Conservation (phyloP, 1,140 invertebrate species). For the Vanessa tameamea region DNA sequence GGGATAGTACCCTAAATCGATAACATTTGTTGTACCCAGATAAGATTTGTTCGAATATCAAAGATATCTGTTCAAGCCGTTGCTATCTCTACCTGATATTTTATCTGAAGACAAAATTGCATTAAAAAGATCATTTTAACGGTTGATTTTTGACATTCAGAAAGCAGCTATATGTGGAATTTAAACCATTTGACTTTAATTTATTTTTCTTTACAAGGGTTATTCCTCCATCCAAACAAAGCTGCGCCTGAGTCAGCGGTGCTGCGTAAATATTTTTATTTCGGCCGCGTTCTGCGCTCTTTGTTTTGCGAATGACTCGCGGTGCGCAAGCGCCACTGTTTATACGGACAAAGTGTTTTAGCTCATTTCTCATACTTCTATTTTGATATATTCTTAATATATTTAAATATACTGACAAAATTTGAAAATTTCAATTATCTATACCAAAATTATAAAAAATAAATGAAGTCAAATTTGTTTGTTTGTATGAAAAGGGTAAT, state of each 20-base stretch:
- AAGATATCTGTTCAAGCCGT: neutral
- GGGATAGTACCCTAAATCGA: neutral
- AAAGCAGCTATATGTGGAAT: conserved; percentile 10
- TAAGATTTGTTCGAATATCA: neutral
- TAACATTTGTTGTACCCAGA: neutral
- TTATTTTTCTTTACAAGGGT: conserved; percentile 68
- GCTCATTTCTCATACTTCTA: conserved; percentile 36
- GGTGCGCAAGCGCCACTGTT: conserved; percentile 52
- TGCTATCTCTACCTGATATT: neutral
- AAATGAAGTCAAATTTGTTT: too few relatives aligned
- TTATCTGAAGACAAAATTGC: neutral
- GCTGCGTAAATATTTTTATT: conserved; percentile 79
- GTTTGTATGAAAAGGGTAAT: too few relatives aligned
- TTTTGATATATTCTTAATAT: neutral
- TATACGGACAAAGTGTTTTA: conserved; percentile 63
- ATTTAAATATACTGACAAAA: too few relatives aligned
- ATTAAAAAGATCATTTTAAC: too few relatives aligned
- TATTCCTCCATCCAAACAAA: conserved; percentile 69
- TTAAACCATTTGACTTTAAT: conserved; percentile 56
- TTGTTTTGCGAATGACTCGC: conserved; percentile 77
- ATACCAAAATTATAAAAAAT: too few relatives aligned
- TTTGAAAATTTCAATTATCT: too few relatives aligned
- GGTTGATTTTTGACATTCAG: neutral
- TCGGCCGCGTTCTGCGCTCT: conserved; percentile 63
- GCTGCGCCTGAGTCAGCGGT: conserved; percentile 69